Evolutionary conservation across 2,797 vertebrate genomes (phyloP).

Genomic region (Gallinago solitaria): DNA sequence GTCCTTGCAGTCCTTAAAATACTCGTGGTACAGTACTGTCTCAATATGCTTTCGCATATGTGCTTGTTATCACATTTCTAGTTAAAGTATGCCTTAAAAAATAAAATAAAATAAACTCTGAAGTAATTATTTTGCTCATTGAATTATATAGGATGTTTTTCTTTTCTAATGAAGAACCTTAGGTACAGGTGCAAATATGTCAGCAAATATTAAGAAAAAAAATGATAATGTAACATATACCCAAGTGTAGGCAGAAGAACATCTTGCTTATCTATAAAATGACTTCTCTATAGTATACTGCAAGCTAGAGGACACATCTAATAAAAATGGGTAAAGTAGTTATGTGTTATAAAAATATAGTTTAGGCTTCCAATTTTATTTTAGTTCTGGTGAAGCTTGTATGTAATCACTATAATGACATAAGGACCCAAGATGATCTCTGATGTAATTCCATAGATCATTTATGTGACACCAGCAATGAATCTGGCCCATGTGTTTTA

Average conservation of each 20-base stretch:
- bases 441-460: background rate
- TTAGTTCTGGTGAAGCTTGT: background rate
- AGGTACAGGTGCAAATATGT: background rate
- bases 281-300: background rate
- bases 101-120: background rate
- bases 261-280: background rate
- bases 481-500: background rate
- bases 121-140: background rate
- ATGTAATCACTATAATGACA: background rate
- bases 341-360: background rate
- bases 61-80: background rate
- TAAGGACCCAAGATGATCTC: background rate
- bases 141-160: background rate
- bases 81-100: conserved; percentile 7
- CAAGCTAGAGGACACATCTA: background rate
- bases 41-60: background rate
- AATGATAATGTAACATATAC: background rate
- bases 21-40: background rate
- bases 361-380: background rate
- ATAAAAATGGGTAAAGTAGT: background rate
- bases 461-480: background rate
- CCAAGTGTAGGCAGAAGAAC: background rate
- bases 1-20: background rate
- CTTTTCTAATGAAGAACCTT: background rate
- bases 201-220: background rate